Evolutionary conservation across 1,140 invertebrate genomes (phyloP).

Genomic region (Periplaneta americana): DNA sequence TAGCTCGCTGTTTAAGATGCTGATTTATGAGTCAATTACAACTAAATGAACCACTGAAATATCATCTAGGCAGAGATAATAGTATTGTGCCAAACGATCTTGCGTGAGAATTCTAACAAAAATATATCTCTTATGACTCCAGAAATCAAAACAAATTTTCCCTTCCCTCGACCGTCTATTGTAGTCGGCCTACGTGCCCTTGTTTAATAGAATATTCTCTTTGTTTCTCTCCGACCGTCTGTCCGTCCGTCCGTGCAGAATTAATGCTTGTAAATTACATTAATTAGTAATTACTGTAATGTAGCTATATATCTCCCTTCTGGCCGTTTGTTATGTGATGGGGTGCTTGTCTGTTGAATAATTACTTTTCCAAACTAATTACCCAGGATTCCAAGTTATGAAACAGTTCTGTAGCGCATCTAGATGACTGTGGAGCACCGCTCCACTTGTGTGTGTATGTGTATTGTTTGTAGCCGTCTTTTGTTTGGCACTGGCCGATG

Average conservation of each 20-base stretch:
- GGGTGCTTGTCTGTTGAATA: background rate
- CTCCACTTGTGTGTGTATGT: too few relatives aligned
- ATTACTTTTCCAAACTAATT: background rate
- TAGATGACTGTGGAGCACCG: too few relatives aligned
- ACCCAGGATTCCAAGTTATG: background rate
- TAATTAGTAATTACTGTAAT: background rate
- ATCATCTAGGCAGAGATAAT: background rate
- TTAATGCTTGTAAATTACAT: background rate
- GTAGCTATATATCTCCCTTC: background rate
- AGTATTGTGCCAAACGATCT: background rate
- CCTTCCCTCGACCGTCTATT: background rate
- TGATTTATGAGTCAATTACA: too few relatives aligned
- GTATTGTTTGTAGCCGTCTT: background rate
- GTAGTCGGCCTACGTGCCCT: background rate
- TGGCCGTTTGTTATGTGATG: background rate
- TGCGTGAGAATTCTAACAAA: too few relatives aligned
- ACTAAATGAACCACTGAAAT: background rate
- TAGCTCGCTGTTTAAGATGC: too few relatives aligned
- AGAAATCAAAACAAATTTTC: background rate
- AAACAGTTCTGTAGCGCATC: background rate
- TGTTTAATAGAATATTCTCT: background rate
- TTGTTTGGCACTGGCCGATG: too few relatives aligned
- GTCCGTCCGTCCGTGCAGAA: background rate
- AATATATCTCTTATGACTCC: background rate
- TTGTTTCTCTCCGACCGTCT: background rate